Conservation (phyloP, 2,113 vertebrate species). For the Hypanus sabinus region DNA sequence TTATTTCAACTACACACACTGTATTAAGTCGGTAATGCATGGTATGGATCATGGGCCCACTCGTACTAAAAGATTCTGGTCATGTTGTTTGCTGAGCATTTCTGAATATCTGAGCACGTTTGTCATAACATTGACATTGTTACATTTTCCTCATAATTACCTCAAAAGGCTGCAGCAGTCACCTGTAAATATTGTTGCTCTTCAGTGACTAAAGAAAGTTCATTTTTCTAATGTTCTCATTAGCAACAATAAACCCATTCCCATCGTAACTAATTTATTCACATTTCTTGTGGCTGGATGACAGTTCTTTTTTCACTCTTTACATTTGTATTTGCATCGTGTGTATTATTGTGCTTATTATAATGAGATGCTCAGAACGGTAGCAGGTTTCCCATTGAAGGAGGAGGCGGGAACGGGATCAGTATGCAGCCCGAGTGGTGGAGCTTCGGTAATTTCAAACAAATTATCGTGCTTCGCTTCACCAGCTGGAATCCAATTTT, state of each 20-base stretch:
- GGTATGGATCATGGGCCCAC: background rate
- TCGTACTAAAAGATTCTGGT: background rate
- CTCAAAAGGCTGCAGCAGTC: background rate
- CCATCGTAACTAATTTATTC: background rate
- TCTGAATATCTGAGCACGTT: background rate
- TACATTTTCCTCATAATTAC: background rate
- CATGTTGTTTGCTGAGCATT: background rate
- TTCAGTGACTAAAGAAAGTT: background rate
- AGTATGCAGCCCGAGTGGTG: background rate
- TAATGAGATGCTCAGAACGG: background rate
- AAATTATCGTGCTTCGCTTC: background rate
- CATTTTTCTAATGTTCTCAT: background rate
- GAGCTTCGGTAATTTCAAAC: background rate
- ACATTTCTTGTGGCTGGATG: background rate
- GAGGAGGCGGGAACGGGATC: background rate
- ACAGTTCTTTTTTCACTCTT: background rate
- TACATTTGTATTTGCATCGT: background rate
- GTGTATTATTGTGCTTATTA: background rate
- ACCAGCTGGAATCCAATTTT: background rate
- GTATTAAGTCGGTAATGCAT: background rate
- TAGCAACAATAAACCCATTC: background rate
- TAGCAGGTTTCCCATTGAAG: background rate
- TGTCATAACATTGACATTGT: slow-evolving; percentile 15
- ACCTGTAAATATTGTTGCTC: background rate
- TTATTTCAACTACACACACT: no score